Percentiles rank a stretch among this genome's conserved stretches.
Conservation (phyloP, 2,888 invertebrate species). For the Formica aserva region DNA sequence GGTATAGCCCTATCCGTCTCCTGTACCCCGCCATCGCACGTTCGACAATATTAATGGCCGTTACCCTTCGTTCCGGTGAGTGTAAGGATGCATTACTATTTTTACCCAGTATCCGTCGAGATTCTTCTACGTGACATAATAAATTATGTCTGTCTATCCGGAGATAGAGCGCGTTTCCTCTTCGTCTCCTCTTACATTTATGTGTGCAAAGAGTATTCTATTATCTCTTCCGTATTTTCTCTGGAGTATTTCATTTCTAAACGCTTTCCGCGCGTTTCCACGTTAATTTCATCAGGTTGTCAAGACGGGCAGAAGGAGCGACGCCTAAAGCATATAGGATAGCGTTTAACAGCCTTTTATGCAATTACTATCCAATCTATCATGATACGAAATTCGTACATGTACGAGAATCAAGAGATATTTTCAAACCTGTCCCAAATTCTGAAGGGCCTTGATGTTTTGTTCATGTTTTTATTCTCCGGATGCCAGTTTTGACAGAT, state of each 20-base stretch:
- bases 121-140: constrained; percentile 6
- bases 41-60: constrained; percentile 13
- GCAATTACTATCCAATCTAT: neutral
- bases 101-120: neutral
- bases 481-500: neutral
- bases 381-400: neutral
- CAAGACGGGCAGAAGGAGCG: neutral
- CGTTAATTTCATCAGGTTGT: neutral
- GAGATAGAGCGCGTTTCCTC: neutral
- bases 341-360: neutral
- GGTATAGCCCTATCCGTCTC: neutral
- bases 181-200: neutral
- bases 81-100: constrained; percentile 12
- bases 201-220: neutral
- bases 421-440: constrained; percentile 1
- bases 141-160: constrained; percentile 25
- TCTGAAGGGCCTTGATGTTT: constrained; percentile 7
- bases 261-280: neutral
- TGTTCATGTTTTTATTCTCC: neutral
- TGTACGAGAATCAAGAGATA: neutral
- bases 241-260: neutral
- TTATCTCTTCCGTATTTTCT: neutral
- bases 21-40: too few species aligned
- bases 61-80: neutral
- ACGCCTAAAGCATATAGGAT: neutral